phyloP scores from a whole-genome alignment of 2,797 vertebrate genomes.

The Eupleurogrammus muticus region DNA sequence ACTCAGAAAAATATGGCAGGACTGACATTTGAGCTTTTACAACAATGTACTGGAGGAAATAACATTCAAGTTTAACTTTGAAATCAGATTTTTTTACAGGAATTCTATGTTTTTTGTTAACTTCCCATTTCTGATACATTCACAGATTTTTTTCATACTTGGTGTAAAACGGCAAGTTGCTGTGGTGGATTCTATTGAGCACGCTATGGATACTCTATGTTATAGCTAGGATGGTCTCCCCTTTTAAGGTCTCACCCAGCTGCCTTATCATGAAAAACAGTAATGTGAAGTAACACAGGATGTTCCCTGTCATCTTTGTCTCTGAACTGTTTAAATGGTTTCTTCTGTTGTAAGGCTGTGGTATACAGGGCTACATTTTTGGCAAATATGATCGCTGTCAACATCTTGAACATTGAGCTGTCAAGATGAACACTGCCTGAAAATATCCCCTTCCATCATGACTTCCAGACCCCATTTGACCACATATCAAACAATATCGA shows the following conservation, averaged over 20 bases:
- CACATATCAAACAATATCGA: constrained; percentile 58
- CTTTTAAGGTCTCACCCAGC: constrained; percentile 62
- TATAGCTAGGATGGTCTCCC: constrained; percentile 17
- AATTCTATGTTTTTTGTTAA: background rate
- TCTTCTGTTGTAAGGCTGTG: constrained; percentile 20
- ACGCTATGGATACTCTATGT: constrained; percentile 7
- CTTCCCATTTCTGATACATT: constrained; percentile 6
- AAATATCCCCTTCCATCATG: constrained; percentile 9
- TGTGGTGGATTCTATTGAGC: constrained; percentile 27
- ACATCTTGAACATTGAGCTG: constrained; percentile 35
- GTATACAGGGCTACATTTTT: constrained; percentile 37
- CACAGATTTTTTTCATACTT: constrained; percentile 9
- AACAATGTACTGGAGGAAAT: background rate
- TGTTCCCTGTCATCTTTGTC: constrained; percentile 17
- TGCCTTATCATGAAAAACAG: constrained; percentile 66
- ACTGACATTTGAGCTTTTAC: constrained; percentile 4
- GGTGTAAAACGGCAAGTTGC: constrained; percentile 3
- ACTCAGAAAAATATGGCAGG: constrained; percentile 20
- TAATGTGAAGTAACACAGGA: constrained; percentile 17
- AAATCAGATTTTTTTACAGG: background rate
- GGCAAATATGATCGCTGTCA: background rate
- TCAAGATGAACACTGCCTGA: constrained; percentile 21
- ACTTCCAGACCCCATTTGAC: constrained; percentile 34
- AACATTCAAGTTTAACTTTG: background rate
- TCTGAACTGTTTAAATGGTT: constrained; percentile 1